Evolutionary conservation across 2,113 vertebrate genomes (phyloP), one percentile per base, ranked within the genome.

Genomic region (Eclectus roratus): DNA sequence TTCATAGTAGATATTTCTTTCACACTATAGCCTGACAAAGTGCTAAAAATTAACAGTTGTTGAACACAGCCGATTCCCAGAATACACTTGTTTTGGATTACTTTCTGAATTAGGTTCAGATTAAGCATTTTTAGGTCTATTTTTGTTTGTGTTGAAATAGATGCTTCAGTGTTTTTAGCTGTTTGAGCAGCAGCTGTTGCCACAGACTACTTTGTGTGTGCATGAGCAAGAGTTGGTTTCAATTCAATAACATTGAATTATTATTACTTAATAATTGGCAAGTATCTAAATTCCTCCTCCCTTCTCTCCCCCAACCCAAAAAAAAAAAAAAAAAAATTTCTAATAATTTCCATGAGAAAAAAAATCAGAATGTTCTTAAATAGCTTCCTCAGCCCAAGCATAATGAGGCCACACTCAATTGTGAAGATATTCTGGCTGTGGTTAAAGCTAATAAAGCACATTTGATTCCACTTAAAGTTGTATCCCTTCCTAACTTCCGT

Each of bases 111-210:
- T 93, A 84, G 77, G 80, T 81, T 95, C 85, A 89, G 70, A 93
- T 68, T 88, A 94, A 91, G 87, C 85, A 90, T 64, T 95, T 96
- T 95, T 80, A 91, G 44, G 29, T 89, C 91, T 95, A 97, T 95
- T 96, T 96, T 93, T 93, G 81, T 85, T 92, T 90, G 52, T 65
- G n/a, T 90, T 92, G 49, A 95, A 96, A 95, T 93, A 91, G 73
- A 95, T 82, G 82, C 43, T 95, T 94, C 85, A 92, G 60, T 93
- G 84, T 41, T 80, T 92, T 58, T 82, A 95, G 89, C 85, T 87
- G 33, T 78, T 89, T 56, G 77, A 93, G 72, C 39, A 89, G 73
- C 90, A 96, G 96, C 91, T 96, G 91, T 79, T 95, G 50, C 78
- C 56, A 80, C 61, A 82, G 70, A 91, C 77, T 94, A 65, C 49